Evolutionary conservation across 2,888 invertebrate genomes (phyloP).

Genomic region (Agrilus cyanescens): DNA sequence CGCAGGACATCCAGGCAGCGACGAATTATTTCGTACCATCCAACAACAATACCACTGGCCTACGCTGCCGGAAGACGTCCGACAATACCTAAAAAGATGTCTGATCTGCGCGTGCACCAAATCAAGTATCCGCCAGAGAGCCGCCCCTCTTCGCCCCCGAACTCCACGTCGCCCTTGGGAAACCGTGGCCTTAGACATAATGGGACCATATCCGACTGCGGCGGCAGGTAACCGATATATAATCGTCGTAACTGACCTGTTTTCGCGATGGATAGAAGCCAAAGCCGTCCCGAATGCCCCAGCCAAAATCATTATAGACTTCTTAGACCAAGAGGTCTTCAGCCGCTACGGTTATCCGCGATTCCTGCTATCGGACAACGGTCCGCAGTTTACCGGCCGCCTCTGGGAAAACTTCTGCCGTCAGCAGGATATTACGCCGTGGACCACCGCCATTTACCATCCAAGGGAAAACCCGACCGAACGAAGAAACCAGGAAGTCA

Average conservation of each 20-base stretch:
- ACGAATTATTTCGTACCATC: constrained; percentile 12
- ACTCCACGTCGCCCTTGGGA: constrained; percentile 8
- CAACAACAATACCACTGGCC: constrained; percentile 9
- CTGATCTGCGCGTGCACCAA: constrained; percentile 6
- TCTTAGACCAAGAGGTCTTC: constrained; percentile 11
- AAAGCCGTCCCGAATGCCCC: constrained; percentile 9
- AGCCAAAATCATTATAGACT: background rate
- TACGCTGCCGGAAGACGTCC: constrained; percentile 6
- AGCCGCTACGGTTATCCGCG: constrained; percentile 10
- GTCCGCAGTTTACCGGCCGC: no score
- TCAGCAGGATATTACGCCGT: no score
- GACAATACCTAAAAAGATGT: constrained; percentile 15
- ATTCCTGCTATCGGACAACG: no score
- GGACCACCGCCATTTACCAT: no score
- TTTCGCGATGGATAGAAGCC: constrained; percentile 18
- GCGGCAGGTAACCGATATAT: constrained; percentile 8
- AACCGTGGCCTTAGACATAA: constrained; percentile 7
- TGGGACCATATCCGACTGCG: constrained; percentile 9
- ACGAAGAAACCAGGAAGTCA: constrained; percentile 18
- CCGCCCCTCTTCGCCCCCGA: constrained; percentile 6
- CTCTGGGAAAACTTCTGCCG: no score
- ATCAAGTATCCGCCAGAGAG: constrained; percentile 4
- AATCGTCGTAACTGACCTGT: constrained; percentile 16
- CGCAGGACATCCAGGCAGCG: constrained; percentile 16
- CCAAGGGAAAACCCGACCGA: no score